These are phyloP conservation scores for Thinocorus orbignyianus DNA, from an alignment of 2,113 vertebrate species.

Conservation along the genomic window DNA sequence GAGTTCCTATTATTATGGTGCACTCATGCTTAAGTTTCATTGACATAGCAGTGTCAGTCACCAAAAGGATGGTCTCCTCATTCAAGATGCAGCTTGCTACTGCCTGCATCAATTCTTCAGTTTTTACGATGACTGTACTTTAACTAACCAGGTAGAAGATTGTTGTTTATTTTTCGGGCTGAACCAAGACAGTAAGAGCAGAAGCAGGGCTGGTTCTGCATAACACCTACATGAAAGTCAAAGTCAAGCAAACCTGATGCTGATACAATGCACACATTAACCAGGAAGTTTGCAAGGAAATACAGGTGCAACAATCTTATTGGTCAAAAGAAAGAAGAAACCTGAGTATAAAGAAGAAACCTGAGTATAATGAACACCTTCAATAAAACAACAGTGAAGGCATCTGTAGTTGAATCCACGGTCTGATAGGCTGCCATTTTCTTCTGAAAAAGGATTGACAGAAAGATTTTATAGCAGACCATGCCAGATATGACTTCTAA, in stretches of 20 bases:
- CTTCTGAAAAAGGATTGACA: background rate
- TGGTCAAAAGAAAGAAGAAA: background rate
- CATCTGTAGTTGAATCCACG: background rate
- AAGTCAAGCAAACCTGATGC: background rate
- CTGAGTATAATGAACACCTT: background rate
- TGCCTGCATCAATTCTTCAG: background rate
- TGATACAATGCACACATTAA: background rate
- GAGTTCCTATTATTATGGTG: background rate
- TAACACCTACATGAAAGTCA: slow-evolving; percentile 6
- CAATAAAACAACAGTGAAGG: background rate
- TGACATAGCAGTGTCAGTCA: background rate
- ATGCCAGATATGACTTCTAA: background rate
- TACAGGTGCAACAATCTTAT: background rate
- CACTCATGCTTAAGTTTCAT: slow-evolving; percentile 3
- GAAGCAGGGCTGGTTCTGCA: background rate
- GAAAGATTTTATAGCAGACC: background rate
- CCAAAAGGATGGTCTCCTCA: background rate
- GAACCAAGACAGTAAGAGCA: background rate
- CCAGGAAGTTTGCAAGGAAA: slow-evolving; percentile 3
- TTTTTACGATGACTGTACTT: slow-evolving; percentile 47
- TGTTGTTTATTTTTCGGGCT: slow-evolving; percentile 62
- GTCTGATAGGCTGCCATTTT: background rate
- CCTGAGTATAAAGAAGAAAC: background rate
- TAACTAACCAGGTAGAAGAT: slow-evolving; percentile 1
- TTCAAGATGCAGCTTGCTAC: background rate